phyloP scores from a whole-genome alignment of 2,113 vertebrate species.

The Nothoprocta pentlandii region DNA sequence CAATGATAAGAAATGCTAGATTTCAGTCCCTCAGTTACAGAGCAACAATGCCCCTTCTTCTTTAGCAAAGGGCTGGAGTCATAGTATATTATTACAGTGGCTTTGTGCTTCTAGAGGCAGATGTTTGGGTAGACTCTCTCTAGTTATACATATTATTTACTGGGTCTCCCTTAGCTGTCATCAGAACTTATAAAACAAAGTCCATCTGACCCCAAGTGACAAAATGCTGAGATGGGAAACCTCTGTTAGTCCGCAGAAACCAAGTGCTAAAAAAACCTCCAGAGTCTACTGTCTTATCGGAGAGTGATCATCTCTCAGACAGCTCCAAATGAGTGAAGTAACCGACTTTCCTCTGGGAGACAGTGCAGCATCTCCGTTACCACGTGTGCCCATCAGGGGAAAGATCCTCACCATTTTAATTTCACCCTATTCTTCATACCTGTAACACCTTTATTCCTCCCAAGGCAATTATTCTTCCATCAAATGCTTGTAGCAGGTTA shows the following conservation, averaged over 20 bases:
- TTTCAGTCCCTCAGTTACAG: constrained; percentile 9
- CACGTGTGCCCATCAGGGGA: constrained; percentile 26
- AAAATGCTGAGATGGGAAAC: background rate
- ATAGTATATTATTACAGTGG: background rate
- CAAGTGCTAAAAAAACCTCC: constrained; percentile 17
- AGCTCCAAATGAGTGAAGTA: background rate
- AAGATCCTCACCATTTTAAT: constrained; percentile 67
- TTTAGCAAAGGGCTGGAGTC: background rate
- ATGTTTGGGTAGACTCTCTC: background rate
- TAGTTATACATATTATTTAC: constrained; percentile 14
- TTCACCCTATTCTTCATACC: constrained; percentile 69
- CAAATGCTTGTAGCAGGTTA: constrained; percentile 61
- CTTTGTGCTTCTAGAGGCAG: background rate
- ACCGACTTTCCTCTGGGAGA: constrained; percentile 47
- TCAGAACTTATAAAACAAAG: constrained; percentile 25
- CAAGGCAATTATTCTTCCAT: constrained; percentile 64
- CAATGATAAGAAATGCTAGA: constrained; percentile 11
- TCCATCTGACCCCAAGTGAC: background rate
- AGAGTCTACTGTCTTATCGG: background rate
- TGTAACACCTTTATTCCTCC: constrained; percentile 64
- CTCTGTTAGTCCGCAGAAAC: constrained; percentile 37
- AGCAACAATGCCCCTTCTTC: background rate
- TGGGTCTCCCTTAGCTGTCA: constrained; percentile 30
- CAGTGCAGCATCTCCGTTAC: constrained; percentile 57
- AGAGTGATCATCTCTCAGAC: constrained; percentile 47